Base-by-base conservation (phyloP, 2,888 invertebrate genomes). In the Slavum lentiscoides region DNA sequence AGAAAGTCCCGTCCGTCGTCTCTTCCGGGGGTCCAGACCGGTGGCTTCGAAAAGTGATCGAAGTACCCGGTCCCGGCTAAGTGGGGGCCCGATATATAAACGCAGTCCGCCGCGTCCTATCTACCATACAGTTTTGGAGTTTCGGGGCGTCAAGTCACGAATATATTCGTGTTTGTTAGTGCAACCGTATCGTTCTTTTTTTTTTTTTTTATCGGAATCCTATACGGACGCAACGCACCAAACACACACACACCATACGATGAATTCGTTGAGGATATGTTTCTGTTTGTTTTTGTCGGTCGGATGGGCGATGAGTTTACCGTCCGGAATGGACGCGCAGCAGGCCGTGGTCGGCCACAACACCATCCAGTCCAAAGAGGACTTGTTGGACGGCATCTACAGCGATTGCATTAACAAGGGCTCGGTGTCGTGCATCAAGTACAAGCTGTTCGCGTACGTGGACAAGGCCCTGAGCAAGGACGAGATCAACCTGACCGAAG, bases 381-480 rank as follows among this genome's bases (percentile, higher is more conserved):
- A 94, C 85, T 90, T 94, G 82, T 91, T 94, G 88, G 92, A 92
- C 85, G 89, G 91, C 85, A 91, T 92, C 86, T 92, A 92, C 86
- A 89, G 89, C 85, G 94, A 94, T 85, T 94, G 94, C 86, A 87
- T 93, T 83, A 90, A 91, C 85, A 94, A 94, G 87, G 94, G 94
- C 86, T 93, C 94, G 49, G 91, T 93, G 84, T 91, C 92, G 87
- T 94, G 94, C 87, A 91, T 94, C 85, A 94, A 94, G 87, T 93
- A 93, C 89, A 94, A 94, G 86, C 90, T 94, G 86, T 93, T 94
- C 88, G 91, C 93, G 37, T 94, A 92, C 87, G 93, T 94, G 84
- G 94, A 94, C 88, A 94, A 94, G 87, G 92, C 93, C 89, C 89
- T 94, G 58, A 91, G 92, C 84, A 76, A 93, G 86, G 94, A 94